Base-by-base conservation (phyloP, 2,888 invertebrate genomes). In the Stratiomys singularior region DNA sequence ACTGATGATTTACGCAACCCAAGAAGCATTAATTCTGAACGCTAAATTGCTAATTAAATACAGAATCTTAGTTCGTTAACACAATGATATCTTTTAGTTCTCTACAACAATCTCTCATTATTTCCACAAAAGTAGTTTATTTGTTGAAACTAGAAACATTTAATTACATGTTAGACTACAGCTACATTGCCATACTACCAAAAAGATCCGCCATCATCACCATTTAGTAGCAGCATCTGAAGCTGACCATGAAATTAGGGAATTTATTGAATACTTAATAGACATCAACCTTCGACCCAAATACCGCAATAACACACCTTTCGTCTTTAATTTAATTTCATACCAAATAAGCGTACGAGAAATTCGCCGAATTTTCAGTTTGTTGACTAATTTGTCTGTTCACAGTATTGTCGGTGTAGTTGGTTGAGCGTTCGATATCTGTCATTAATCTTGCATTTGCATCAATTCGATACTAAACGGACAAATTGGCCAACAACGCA, bases 341-440 rank as follows among this genome's bases (percentile, higher is more conserved):
- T 74, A 69, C 25, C 58, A 58, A 67, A 58, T 74, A n/a, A 58
- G 74, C 74, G 74, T n/a, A n/a, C n/a, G n/a, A n/a, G 74, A 74
- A 74, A 74, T 44, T 64, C 37, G 25, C 23, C 13, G 23, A 21
- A 25, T 25, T 7, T 23, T 60, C 23, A 52, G 52, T 18, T 52
- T 4, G 18, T 52, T 4, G 23, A 15, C 21, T 23, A 4, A 60
- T 37, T 37, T 9, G 37, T 37, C 37, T 37, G 9, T 9, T 37
- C 37, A 37, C 9, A n/a, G n/a, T n/a, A n/a, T 37, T 37, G 37
- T 9, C 37, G 37, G 25, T 7, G 18, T 11, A 56, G 25, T 60
- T 5, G 1, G 13, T 60, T 15, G 23, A 23, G 2, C 13, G 13
- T 11, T 60, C 60, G 7, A 13, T 23, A 5, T 60, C 7, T 28